Evolutionary conservation across 2,888 invertebrate species (phyloP).

Genomic region (Busseola fusca): DNA sequence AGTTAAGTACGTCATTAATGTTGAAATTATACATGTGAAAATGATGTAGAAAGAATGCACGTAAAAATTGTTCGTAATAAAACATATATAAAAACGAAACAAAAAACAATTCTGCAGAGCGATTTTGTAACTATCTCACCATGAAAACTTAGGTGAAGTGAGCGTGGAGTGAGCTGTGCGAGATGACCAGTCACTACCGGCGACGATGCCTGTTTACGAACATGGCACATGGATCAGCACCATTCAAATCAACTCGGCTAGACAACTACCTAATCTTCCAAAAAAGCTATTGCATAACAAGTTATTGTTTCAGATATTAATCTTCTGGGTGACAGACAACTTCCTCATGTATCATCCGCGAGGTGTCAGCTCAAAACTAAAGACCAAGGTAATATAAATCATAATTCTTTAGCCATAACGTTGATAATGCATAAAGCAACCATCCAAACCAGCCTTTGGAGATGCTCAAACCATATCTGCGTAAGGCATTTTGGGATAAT

Average conservation of each 20-base stretch:
- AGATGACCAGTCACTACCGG: too few relatives aligned
- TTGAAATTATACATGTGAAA: too few relatives aligned
- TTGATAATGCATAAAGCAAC: not conserved
- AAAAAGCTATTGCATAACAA: not conserved
- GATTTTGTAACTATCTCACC: too few relatives aligned
- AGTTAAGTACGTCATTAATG: too few relatives aligned
- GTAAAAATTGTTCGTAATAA: too few relatives aligned
- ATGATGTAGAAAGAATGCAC: too few relatives aligned
- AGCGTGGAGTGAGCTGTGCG: too few relatives aligned
- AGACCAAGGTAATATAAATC: conserved; percentile 81
- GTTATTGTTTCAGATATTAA: conserved; percentile 90
- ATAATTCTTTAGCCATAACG: not conserved
- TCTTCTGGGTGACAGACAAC: conserved; percentile 96
- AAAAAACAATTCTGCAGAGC: too few relatives aligned
- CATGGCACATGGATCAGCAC: not conserved
- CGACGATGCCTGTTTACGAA: too few relatives aligned
- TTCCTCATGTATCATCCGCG: conserved; percentile 92
- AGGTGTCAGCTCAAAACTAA: conserved; percentile 86
- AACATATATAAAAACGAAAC: too few relatives aligned
- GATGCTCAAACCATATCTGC: not conserved
- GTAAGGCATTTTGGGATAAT: not conserved
- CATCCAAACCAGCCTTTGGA: not conserved
- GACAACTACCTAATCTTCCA: not conserved
- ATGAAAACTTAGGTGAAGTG: too few relatives aligned
- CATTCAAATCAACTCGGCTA: not conserved